Evolutionary conservation across 2,113 vertebrate species (phyloP), one percentile per base, ranked within the genome.

Genomic region (Manacus vitellinus): DNA sequence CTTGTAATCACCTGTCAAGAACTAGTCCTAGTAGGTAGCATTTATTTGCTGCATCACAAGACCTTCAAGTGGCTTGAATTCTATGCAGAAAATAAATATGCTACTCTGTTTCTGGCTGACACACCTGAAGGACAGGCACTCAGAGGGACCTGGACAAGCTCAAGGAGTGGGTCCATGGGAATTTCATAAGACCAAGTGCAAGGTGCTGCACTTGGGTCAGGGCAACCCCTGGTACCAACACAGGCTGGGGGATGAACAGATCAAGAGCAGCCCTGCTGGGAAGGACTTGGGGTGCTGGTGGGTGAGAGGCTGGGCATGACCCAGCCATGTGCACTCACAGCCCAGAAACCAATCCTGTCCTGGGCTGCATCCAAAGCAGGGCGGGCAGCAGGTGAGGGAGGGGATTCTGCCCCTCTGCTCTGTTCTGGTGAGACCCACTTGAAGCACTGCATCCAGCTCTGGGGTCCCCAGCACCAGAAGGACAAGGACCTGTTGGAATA

Each of bases 161-260:
- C 0, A 0, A 39, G 10, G 2, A 68, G 11, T 14, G 8, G 13
- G 19, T 0, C 46, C 18, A 5, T 1, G 4, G 14, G 46, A 67
- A 30, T 0, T 1, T 17, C 19, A 46, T 12, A 46, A 46, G 16
- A 1, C 33, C 61, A 52, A 4, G 28, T 39, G 46, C 39, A 52
- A 62, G 39, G 4, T 46, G 10, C 61, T 89, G 28, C 20, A 20
- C 8, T 10, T n/a, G 77, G 8, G 8, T 9, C 1, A 2, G 70
- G 3, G 0, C 33, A 89, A 0, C 0, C 37, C 19, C 27, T 0
- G 0, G 5, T 17, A 6, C 1, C 68, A 52, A 37, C 68, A 3
- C 52, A 74, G 68, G 68, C 59, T 81, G 76, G 24, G 39, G 28
- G 24, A 37, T 14, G 33, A 22, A 9, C 54, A 59, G 62, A 25